Percentiles rank a stretch among this genome's conserved stretches.
phyloP scores from a whole-genome alignment of 1,140 invertebrate genomes.

The Panonychus citri region DNA sequence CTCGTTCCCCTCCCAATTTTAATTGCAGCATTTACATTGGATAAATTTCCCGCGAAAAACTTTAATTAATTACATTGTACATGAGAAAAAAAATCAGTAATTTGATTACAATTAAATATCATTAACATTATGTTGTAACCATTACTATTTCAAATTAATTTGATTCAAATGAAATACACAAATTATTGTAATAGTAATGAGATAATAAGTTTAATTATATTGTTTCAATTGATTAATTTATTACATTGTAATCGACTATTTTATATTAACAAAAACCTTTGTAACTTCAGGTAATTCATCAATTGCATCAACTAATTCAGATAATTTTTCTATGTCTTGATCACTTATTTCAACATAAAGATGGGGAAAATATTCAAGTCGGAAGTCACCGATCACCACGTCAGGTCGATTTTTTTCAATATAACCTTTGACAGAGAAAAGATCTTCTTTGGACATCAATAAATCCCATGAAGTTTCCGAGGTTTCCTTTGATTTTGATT shows the following conservation, averaged over 20 bases:
- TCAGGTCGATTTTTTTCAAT: slow-evolving; percentile 10
- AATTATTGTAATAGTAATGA: too few species aligned
- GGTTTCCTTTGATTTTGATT: neutral
- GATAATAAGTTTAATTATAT: too few species aligned
- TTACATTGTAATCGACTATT: slow-evolving; percentile 8
- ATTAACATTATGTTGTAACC: too few species aligned
- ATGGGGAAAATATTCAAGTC: slow-evolving; percentile 25
- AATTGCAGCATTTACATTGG: too few species aligned
- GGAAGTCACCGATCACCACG: slow-evolving; percentile 14
- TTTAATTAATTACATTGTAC: too few species aligned
- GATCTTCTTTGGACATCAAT: slow-evolving; percentile 7
- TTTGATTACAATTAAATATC: too few species aligned
- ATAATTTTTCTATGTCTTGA: slow-evolving; percentile 20
- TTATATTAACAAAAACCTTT: slow-evolving; percentile 29
- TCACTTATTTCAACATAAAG: slow-evolving; percentile 22
- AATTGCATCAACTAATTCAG: slow-evolving; percentile 24
- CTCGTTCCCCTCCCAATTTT: too few species aligned
- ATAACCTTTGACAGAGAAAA: slow-evolving; percentile 11
- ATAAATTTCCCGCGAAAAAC: too few species aligned
- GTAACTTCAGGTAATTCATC: slow-evolving; percentile 25
- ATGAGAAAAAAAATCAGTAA: too few species aligned
- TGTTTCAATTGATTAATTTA: too few species aligned
- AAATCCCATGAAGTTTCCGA: slow-evolving; percentile 7
- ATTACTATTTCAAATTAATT: too few species aligned
- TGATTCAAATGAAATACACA: too few species aligned